Evolutionary conservation across 2,888 invertebrate species (phyloP).

Genomic region (Orthonychiurus folsomi): DNA sequence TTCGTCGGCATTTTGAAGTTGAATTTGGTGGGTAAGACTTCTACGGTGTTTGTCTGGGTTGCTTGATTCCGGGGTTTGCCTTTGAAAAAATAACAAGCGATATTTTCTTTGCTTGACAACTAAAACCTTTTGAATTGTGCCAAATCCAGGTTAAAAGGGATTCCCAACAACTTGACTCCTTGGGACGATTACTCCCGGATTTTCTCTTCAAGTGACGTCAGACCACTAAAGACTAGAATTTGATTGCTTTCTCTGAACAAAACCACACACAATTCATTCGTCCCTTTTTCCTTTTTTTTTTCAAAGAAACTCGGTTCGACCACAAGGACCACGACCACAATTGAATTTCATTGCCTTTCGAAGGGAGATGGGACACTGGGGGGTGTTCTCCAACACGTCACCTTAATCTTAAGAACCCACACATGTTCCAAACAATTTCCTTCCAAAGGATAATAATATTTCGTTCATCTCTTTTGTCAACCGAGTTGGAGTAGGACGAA

Average conservation of each 20-base stretch:
- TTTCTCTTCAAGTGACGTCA: too few relatives aligned
- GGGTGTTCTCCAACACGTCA: background rate
- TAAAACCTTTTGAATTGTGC: background rate
- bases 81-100: too few relatives aligned
- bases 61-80: too few relatives aligned
- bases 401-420: background rate
- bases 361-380: background rate
- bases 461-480: background rate
- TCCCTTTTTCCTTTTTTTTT: background rate
- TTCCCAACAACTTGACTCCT: background rate
- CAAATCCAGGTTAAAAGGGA: too few relatives aligned
- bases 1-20: slow-evolving; percentile 39
- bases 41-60: too few relatives aligned
- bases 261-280: background rate
- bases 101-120: too few relatives aligned
- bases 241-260: background rate
- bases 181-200: too few relatives aligned
- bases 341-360: background rate
- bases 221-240: too few relatives aligned
- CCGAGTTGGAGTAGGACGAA: too few relatives aligned
- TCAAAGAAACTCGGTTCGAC: background rate
- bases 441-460: background rate
- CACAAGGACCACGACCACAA: too few relatives aligned
- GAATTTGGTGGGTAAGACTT: too few relatives aligned
- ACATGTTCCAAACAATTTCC: background rate